Conservation (phyloP, 2,888 invertebrate genomes). For the Ceraclea dissimilis region DNA sequence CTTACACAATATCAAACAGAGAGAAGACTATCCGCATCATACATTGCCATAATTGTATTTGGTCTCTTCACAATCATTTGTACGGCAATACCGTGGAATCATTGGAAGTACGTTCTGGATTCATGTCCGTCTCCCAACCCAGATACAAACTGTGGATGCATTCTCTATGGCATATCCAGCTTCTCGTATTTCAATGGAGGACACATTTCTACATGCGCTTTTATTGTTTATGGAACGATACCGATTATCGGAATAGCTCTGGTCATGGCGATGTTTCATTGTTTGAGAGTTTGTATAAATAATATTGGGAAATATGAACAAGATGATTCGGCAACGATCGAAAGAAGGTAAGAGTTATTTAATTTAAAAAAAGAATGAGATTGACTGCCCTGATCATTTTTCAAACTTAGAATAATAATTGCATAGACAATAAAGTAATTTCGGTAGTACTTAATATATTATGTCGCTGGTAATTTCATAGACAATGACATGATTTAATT, state of each 20-base stretch:
- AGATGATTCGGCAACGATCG: constrained; percentile 41
- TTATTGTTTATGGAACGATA: constrained; percentile 59
- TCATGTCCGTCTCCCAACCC: constrained; percentile 41
- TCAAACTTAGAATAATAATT: no score
- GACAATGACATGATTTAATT: no score
- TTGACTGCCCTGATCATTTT: no score
- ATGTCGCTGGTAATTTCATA: no score
- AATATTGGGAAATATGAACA: constrained; percentile 48
- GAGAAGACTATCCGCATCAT: constrained; percentile 37
- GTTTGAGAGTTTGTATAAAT: constrained; percentile 59
- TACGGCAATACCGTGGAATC: constrained; percentile 56
- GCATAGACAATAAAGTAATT: no score
- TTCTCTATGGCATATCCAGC: constrained; percentile 56
- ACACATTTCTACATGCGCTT: constrained; percentile 56
- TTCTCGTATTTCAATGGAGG: constrained; percentile 58
- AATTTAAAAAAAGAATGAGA: no score
- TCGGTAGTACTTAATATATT: no score
- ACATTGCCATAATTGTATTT: constrained; percentile 34
- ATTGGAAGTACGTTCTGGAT: constrained; percentile 61
- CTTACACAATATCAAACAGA: constrained; percentile 39
- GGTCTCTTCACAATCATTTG: constrained; percentile 41
- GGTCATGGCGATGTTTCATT: constrained; percentile 60
- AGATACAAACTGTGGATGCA: constrained; percentile 59
- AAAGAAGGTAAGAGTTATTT: constrained; percentile 37
- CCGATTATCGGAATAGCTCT: constrained; percentile 55